Conservation (phyloP, 2,113 vertebrate genomes). For the Phalacrocorax pelagicus region DNA sequence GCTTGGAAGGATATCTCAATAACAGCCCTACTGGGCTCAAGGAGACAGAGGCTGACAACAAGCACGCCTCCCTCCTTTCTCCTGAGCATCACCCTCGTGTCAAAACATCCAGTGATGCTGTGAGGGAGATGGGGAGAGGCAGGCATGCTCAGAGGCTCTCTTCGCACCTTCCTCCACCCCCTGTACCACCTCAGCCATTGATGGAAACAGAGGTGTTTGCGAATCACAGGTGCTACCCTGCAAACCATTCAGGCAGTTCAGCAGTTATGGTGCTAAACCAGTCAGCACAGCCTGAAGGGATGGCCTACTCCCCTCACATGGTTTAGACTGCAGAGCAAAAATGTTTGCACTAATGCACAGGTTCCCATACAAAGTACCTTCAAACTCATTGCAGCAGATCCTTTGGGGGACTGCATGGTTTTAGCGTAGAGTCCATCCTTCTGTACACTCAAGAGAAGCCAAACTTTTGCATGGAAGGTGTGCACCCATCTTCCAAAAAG, state of each 20-base stretch:
- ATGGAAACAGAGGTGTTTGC: background rate
- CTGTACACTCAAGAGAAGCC: background rate
- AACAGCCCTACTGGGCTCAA: slow-evolving; percentile 20
- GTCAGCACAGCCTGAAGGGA: background rate
- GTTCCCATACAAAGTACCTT: background rate
- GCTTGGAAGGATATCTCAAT: slow-evolving; percentile 64
- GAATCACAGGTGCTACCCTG: background rate
- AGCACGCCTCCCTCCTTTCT: background rate
- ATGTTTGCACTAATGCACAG: background rate
- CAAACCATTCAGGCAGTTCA: background rate
- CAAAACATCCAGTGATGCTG: background rate
- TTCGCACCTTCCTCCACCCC: background rate
- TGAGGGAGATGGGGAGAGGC: background rate
- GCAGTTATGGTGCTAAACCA: background rate
- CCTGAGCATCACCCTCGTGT: background rate
- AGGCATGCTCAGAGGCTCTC: background rate
- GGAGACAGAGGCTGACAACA: slow-evolving; percentile 27
- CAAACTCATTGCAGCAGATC: background rate
- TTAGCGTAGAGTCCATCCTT: background rate
- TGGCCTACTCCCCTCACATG: background rate
- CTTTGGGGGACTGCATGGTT: background rate
- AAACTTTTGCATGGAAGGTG: background rate
- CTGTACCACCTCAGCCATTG: background rate
- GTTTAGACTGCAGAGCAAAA: background rate
- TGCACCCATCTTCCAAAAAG: background rate